Conservation (phyloP, 1,140 invertebrate species). For the Pentalonia nigronervosa region DNA sequence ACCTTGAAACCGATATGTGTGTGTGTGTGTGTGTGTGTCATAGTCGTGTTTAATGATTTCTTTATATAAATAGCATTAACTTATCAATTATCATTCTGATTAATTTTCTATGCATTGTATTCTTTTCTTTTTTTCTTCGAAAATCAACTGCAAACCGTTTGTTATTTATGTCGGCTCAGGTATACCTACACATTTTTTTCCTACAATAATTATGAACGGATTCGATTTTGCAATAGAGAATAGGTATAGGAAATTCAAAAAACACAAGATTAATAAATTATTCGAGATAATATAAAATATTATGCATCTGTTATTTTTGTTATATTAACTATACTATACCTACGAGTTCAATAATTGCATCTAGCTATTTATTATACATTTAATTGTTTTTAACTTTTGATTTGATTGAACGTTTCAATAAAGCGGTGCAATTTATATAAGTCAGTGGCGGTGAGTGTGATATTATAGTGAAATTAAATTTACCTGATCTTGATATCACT, state of each 20-base stretch:
- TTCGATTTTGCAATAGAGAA: background rate
- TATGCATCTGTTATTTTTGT: background rate
- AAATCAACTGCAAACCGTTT: background rate
- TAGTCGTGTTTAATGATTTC: conserved; percentile 6
- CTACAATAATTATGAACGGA: background rate
- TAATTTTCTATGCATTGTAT: background rate
- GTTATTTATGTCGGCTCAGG: background rate
- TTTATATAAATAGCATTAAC: conserved; percentile 13
- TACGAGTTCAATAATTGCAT: background rate
- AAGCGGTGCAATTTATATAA: background rate
- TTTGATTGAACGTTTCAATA: background rate
- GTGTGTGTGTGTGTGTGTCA: too few relatives aligned
- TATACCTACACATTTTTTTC: background rate
- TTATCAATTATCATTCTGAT: conserved; percentile 4
- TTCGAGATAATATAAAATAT: background rate
- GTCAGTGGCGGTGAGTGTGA: background rate
- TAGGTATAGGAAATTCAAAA: background rate
- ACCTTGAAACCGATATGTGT: conserved; percentile 16
- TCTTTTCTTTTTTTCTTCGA: background rate
- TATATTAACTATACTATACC: background rate
- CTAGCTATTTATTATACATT: background rate
- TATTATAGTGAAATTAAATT: background rate
- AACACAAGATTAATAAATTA: background rate
- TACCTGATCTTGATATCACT: background rate
- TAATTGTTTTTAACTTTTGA: background rate